A percentile compares a stretch with the other conserved stretches of the same genome.
Evolutionary conservation across 2,113 vertebrate genomes (phyloP).

Genomic region (Colistium nudipinnis): DNA sequence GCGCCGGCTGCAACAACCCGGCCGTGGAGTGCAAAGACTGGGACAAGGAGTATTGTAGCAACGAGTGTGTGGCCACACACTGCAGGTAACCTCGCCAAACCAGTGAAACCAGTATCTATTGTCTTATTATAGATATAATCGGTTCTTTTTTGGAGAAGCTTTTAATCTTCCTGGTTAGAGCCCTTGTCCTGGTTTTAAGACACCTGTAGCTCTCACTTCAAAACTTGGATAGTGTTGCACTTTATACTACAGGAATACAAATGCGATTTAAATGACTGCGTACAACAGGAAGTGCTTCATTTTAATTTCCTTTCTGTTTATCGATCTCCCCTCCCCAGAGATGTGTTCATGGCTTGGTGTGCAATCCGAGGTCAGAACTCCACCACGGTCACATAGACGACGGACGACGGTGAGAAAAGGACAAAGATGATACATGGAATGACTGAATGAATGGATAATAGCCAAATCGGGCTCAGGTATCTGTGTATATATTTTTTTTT

Average conservation of each 20-base stretch:
- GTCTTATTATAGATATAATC: too few relatives aligned
- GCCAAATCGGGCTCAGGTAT: conserved; percentile 43
- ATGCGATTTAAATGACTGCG: too few relatives aligned
- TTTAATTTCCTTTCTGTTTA: background rate
- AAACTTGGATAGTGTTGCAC: too few relatives aligned
- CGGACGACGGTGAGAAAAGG: background rate
- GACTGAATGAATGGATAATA: background rate
- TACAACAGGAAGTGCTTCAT: too few relatives aligned
- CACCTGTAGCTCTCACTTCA: too few relatives aligned
- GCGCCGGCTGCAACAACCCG: conserved; percentile 88
- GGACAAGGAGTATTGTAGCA: conserved; percentile 94
- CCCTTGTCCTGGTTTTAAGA: too few relatives aligned
- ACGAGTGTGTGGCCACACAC: conserved; percentile 91
- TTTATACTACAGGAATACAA: too few relatives aligned
- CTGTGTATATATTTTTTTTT: conserved; percentile 27
- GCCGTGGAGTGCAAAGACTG: conserved; percentile 90
- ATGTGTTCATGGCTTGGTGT: conserved; percentile 85
- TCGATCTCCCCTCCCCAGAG: conserved; percentile 71
- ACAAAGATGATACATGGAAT: conserved; percentile 16
- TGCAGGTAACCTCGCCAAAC: conserved; percentile 86
- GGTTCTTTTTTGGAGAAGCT: too few relatives aligned
- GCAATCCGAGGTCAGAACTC: conserved; percentile 81
- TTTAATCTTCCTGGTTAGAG: too few relatives aligned
- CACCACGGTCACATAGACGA: conserved; percentile 78
- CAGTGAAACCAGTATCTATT: background rate